Percentiles rank a stretch among this genome's conserved stretches.
phyloP scores from a whole-genome alignment of 2,797 vertebrate genomes.

The Tinamus major region DNA sequence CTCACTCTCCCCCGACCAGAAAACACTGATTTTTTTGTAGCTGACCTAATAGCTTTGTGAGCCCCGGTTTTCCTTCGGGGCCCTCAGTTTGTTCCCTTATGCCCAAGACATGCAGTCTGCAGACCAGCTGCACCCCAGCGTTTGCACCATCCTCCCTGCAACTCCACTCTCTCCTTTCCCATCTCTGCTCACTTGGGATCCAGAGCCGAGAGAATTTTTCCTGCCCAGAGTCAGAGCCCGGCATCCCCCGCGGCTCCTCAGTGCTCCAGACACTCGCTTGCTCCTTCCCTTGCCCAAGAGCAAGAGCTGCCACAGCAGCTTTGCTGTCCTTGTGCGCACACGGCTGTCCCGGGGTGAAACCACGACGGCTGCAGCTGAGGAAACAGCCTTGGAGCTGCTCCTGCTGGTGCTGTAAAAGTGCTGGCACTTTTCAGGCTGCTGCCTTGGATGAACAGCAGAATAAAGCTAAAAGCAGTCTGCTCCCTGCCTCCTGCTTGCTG shows the following conservation, averaged over 20 bases:
- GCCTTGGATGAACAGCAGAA: not conserved
- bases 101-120: not conserved
- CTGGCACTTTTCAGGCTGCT: not conserved
- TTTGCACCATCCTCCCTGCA: not conserved
- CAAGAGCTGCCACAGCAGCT: not conserved
- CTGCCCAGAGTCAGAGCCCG: not conserved
- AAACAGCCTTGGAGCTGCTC: not conserved
- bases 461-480: not conserved
- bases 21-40: not conserved
- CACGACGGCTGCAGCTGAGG: not conserved
- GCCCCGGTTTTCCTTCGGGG: not conserved
- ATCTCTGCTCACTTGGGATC: not conserved
- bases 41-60: not conserved
- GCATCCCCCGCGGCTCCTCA: not conserved
- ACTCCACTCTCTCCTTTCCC: not conserved
- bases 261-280: not conserved
- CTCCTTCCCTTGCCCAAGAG: not conserved
- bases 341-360: not conserved
- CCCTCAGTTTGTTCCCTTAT: accelerated
- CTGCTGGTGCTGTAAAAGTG: not conserved
- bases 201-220: not conserved
- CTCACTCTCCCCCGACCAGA: not conserved
- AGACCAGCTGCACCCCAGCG: not conserved
- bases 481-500: not conserved
- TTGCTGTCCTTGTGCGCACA: not conserved